These are phyloP conservation scores for Eudemis profundana DNA, from an alignment of 2,888 invertebrate species.

Conservation along the genomic window DNA sequence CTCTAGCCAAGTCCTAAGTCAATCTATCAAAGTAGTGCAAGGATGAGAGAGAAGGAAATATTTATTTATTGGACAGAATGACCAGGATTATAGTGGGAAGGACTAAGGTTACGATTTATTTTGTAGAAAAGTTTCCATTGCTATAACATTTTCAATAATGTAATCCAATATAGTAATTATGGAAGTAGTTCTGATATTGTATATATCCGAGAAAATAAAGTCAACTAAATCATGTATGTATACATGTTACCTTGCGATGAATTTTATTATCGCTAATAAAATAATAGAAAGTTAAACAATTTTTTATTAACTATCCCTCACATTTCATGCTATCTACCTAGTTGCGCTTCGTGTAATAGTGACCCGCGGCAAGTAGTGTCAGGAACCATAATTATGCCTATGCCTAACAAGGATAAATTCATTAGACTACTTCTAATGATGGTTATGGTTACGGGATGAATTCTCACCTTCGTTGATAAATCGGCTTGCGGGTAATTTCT, in stretches of 20 bases:
- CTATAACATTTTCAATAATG: constrained; percentile 43
- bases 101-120: constrained; percentile 15
- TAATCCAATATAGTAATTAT: constrained; percentile 34
- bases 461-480: too few relatives aligned
- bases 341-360: not conserved
- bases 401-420: too few relatives aligned
- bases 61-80: constrained; percentile 34
- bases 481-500: too few relatives aligned
- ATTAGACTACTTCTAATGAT: too few relatives aligned
- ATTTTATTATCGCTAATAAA: constrained; percentile 35
- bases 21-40: constrained; percentile 20
- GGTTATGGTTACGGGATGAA: too few relatives aligned
- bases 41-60: constrained; percentile 12
- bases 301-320: not conserved
- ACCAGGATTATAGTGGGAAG: constrained; percentile 17
- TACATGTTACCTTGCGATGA: constrained; percentile 23
- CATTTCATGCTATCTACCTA: not conserved
- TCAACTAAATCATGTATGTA: constrained; percentile 21
- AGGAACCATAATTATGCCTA: too few relatives aligned
- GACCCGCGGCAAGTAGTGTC: too few relatives aligned
- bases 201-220: constrained; percentile 27
- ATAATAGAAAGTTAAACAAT: not conserved
- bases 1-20: constrained; percentile 85
- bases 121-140: constrained; percentile 34
- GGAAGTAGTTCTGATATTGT: constrained; percentile 37